Evolutionary conservation across 53 echinoderm and acorn worm species (phyloP).

Genomic region (Echinarachnius parma): DNA sequence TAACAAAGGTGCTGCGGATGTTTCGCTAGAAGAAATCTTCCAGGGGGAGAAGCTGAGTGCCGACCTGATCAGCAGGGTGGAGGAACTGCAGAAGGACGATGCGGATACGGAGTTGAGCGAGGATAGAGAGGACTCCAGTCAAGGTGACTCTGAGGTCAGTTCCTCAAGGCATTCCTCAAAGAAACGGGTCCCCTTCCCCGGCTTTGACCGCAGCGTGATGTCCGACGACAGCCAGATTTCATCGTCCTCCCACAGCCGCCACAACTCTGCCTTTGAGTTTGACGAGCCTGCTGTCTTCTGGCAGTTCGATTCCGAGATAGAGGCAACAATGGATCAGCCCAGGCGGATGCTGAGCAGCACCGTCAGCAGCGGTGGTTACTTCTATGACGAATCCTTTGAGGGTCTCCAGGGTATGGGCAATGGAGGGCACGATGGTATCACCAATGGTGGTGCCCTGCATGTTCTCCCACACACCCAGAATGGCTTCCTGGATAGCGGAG

Average conservation of each 20-base stretch:
- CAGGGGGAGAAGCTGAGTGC: slow-evolving; percentile 52
- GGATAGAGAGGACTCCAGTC: slow-evolving; percentile 12
- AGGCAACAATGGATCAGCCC: slow-evolving; percentile 38
- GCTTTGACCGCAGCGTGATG: slow-evolving; percentile 6
- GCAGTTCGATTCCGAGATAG: slow-evolving; percentile 92
- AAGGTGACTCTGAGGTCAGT: slow-evolving; percentile 14
- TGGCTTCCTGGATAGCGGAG: slow-evolving; percentile 20
- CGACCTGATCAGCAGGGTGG: slow-evolving; percentile 27
- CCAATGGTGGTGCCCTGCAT: background rate
- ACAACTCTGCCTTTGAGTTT: slow-evolving; percentile 58
- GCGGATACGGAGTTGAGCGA: slow-evolving; percentile 57
- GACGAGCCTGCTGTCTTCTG: slow-evolving; percentile 92
- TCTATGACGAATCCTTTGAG: slow-evolving; percentile 31
- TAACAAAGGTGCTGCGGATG: slow-evolving; percentile 40
- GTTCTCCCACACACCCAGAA: background rate
- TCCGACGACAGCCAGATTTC: slow-evolving; percentile 58
- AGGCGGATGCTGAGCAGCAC: slow-evolving; percentile 5
- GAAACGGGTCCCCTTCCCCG: background rate
- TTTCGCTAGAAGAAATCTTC: slow-evolving; percentile 50
- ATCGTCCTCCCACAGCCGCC: slow-evolving; percentile 29
- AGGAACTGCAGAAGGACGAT: slow-evolving; percentile 53
- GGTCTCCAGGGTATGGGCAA: background rate
- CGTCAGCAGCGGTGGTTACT: slow-evolving; percentile 11
- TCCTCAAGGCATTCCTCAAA: slow-evolving; percentile 10
- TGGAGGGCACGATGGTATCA: background rate